Conservation (phyloP, 2,888 invertebrate species). For the Rhagophthalmus giganteus region DNA sequence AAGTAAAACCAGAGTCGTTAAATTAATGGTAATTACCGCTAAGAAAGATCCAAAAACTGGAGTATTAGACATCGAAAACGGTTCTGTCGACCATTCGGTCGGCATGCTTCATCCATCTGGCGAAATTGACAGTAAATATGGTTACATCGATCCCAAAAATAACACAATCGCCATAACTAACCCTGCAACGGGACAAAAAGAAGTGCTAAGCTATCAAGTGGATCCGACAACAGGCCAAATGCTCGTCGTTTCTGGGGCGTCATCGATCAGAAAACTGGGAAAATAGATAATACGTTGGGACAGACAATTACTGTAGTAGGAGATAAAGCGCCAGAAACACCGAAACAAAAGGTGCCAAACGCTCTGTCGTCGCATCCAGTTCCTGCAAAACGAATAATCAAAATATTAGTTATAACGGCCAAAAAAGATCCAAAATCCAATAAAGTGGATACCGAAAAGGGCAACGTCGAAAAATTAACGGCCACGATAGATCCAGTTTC, state of each 20-base stretch:
- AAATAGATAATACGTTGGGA: slow-evolving; percentile 65
- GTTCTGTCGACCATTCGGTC: slow-evolving; percentile 69
- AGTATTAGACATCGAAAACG: slow-evolving; percentile 68
- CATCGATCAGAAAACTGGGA: slow-evolving; percentile 68
- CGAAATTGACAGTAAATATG: slow-evolving; percentile 72
- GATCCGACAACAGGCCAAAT: slow-evolving; percentile 72
- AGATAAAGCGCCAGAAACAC: slow-evolving; percentile 46
- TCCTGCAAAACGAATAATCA: slow-evolving; percentile 54
- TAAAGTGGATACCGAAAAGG: slow-evolving; percentile 63
- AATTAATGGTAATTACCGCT: slow-evolving; percentile 64
- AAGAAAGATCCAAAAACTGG: slow-evolving; percentile 66
- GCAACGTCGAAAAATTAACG: slow-evolving; percentile 65
- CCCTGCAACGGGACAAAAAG: slow-evolving; percentile 65
- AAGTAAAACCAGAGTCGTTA: slow-evolving; percentile 46
- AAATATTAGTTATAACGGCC: slow-evolving; percentile 55
- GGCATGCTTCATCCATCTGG: slow-evolving; percentile 70
- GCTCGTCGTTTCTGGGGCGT: slow-evolving; percentile 65
- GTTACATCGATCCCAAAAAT: slow-evolving; percentile 68
- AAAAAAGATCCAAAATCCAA: slow-evolving; percentile 57
- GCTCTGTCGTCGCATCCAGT: slow-evolving; percentile 48
- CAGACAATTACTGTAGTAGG: slow-evolving; percentile 57
- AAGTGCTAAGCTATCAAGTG: slow-evolving; percentile 64
- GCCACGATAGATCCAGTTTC: slow-evolving; percentile 67
- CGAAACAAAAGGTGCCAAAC: slow-evolving; percentile 62
- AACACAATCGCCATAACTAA: slow-evolving; percentile 66